Base-by-base conservation (phyloP, 2,888 invertebrate genomes). In the Leptinotarsa rubiginosa region DNA sequence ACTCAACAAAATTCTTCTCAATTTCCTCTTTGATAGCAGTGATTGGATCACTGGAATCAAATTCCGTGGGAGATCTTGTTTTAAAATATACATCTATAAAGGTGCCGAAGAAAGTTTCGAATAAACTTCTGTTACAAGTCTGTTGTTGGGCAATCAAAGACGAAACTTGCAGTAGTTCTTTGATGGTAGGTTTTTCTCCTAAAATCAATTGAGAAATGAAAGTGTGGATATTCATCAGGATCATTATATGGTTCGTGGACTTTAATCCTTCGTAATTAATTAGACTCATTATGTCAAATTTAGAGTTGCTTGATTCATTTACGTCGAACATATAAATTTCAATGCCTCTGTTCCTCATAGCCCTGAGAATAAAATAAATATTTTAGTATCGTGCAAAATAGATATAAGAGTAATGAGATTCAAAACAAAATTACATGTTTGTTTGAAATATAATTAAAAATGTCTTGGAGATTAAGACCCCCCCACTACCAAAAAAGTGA, bases 301-400 rank as follows among this genome's bases (percentile, higher is more conserved):
- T 76, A 56, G 83, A 80, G 25, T 22, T 41, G 10, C 72, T 31
- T 2, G 65, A 79, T 66, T 87, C 86, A 7, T 81, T 83, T 16
- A 86, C 84, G 64, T 87, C 86, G 20, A 89, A 84, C 72, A 95
- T 85, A 84, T 88, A 95, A 82, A 99, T 93, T 89, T 99, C 99
- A 0, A 99, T 92, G 3, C 99, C 98, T 83, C 99, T 91, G 87
- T 99, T 99, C 75, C 99, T 91, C 99, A 99, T 99, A 0, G 99
- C 99, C 81, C 96, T 92, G 84, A 71, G 88, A 87, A 76, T 72
- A 80, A 76, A 77, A 78, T 49, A 25, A 2, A 41, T 41, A 1
- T 41, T 41, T 41, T 10, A 41, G 41, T 41, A 41, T 2, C 10
- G 12, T 50, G 49, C 49, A 69, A 49, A 47, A 47, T 31, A 47